phyloP scores from a whole-genome alignment of 2,888 invertebrate species.

The Leucoptera coffeella region DNA sequence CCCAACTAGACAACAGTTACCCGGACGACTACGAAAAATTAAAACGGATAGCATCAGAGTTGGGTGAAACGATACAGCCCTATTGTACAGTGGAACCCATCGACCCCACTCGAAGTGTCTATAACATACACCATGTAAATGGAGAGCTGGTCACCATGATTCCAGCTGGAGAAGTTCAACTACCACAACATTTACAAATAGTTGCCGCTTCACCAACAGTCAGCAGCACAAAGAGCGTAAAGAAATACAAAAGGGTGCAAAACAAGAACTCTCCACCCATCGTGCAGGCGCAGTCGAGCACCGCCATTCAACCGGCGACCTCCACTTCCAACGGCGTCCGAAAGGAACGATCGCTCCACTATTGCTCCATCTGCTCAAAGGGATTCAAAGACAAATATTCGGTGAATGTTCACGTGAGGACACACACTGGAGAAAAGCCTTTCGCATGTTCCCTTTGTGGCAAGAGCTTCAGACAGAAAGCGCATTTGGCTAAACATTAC shows the following conservation, averaged over 20 bases:
- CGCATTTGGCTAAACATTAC: constrained; percentile 87
- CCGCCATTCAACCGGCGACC: constrained; percentile 43
- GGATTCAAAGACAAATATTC: constrained; percentile 96
- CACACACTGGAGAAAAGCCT: constrained; percentile 97
- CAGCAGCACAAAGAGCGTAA: constrained; percentile 58
- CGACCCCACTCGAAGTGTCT: constrained; percentile 46
- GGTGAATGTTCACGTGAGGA: constrained; percentile 94
- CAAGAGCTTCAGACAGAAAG: constrained; percentile 88
- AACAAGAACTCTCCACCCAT: constrained; percentile 42
- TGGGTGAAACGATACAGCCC: constrained; percentile 70
- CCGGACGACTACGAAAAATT: constrained; percentile 81
- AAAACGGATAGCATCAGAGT: constrained; percentile 77
- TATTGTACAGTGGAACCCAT: constrained; percentile 56
- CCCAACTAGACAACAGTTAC: constrained; percentile 61
- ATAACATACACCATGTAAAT: constrained; percentile 47
- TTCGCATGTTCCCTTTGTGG: constrained; percentile 92
- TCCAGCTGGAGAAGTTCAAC: constrained; percentile 35
- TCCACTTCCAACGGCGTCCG: constrained; percentile 67
- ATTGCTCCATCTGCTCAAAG: constrained; percentile 89
- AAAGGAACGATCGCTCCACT: constrained; percentile 83
- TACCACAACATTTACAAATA: constrained; percentile 47
- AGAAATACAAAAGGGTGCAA: constrained; percentile 65
- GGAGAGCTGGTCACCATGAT: constrained; percentile 43
- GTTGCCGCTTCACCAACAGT: constrained; percentile 56
- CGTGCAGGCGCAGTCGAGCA: constrained; percentile 25